Evolutionary conservation across 1,140 invertebrate species (phyloP), one percentile per base, ranked within the genome.

Genomic region (Zaprionus capensis): DNA sequence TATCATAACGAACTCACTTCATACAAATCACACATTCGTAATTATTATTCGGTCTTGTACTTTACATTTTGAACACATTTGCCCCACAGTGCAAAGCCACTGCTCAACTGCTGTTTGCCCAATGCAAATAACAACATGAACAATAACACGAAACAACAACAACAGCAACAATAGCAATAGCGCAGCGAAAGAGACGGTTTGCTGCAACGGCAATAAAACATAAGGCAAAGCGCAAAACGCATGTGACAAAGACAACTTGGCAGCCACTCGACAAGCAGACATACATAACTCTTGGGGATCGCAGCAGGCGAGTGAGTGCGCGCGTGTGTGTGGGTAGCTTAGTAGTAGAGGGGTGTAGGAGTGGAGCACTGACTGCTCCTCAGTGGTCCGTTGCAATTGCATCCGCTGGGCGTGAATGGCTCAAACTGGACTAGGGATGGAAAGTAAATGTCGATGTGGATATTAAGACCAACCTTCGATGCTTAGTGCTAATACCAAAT

Each of bases 201-300:
- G 6, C 7, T 24, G 46, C 53, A 56, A 51, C 24, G 26, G 78
- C 77, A 71, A 75, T 63, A 79, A 58, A 81, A 80, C 71, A 67
- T 73, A 68, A 55, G 63, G 55, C 78, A 65, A 71, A 51, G 22
- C 17, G 46, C 46, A 49, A 49, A 49, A 78, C 71, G 38, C 76
- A 71, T 87, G 71, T 88, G 85, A 87, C 83, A 87, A 66, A 82
- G 83, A 87, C 83, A 87, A 80, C 61, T 88, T 86, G 83, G 71
- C 80, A 74, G 68, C 53, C 55, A 65, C 66, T 66, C 38, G 55
- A 64, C 75, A 31, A 24, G 24, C 24, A 58, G 58, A 51, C 56
- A 36, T 46, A 51, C 56, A 36, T 46, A 53, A 51, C 46, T 20
- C 46, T 51, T n/a, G 14, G 63, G 2, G 9, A 26, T 38, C 53